Percentiles rank a stretch among this genome's conserved stretches.
phyloP scores from a whole-genome alignment of 2,113 vertebrate genomes.

The Gnathonemus longibarbis region DNA sequence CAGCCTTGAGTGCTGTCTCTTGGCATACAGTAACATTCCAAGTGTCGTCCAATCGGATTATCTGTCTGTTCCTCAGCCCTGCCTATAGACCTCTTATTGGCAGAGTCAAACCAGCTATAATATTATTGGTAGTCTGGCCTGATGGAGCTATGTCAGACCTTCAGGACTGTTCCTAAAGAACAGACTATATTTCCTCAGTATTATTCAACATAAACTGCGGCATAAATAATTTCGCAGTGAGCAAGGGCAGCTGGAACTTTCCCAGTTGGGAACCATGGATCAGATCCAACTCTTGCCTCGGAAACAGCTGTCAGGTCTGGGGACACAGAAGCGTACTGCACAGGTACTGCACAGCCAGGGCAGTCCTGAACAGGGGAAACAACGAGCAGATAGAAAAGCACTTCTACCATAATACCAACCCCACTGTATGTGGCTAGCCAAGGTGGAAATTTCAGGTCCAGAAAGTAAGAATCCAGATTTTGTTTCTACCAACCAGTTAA shows the following conservation, averaged over 20 bases:
- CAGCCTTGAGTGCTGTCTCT: neutral
- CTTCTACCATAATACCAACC: neutral
- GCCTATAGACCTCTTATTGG: neutral
- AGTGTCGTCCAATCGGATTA: neutral
- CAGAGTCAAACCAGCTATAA: neutral
- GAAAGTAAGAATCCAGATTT: neutral
- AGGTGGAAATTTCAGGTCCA: neutral
- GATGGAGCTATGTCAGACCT: neutral
- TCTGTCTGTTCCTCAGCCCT: neutral
- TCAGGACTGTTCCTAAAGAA: neutral
- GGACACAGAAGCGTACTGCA: neutral
- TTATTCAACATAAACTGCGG: neutral
- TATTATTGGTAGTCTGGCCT: neutral
- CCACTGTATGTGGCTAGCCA: neutral
- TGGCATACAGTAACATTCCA: neutral
- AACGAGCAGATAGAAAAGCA: neutral
- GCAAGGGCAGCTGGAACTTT: neutral
- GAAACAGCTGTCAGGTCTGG: neutral
- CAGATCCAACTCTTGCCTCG: neutral
- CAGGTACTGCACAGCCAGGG: neutral
- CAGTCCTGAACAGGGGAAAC: neutral
- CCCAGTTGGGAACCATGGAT: neutral
- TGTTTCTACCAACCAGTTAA: neutral
- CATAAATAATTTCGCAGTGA: neutral
- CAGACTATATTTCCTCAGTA: neutral